phyloP scores from a whole-genome alignment of 2,113 vertebrate genomes.

The Dromiciops gliroides region DNA sequence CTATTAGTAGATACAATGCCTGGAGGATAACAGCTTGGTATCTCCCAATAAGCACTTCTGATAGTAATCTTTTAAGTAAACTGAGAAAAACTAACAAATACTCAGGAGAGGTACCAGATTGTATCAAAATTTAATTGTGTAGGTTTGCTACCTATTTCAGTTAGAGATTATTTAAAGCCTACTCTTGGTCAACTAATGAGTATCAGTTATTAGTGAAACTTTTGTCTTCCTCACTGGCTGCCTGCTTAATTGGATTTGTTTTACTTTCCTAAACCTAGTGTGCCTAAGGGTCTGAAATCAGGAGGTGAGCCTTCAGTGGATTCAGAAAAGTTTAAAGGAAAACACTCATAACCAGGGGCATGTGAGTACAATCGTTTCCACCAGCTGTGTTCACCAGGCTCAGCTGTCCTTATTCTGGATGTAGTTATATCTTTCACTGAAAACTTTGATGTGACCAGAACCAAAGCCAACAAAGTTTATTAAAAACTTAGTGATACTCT shows the following conservation, averaged over 20 bases:
- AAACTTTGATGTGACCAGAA: neutral
- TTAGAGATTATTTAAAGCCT: neutral
- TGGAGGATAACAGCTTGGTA: neutral
- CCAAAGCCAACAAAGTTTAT: neutral
- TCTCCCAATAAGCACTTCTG: neutral
- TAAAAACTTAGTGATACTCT: slow-evolving; percentile 38
- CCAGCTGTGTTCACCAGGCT: slow-evolving; percentile 1
- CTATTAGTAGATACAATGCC: slow-evolving; percentile 1
- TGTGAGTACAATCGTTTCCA: accelerated
- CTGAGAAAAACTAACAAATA: neutral
- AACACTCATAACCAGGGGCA: neutral
- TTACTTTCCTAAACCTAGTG: slow-evolving; percentile 14
- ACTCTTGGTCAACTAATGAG: neutral
- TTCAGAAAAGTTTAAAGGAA: slow-evolving; percentile 35
- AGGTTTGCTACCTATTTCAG: slow-evolving; percentile 1
- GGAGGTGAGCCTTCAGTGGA: neutral
- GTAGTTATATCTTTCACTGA: slow-evolving; percentile 16
- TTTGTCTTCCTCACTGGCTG: neutral
- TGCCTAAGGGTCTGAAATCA: neutral
- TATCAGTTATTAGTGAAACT: neutral
- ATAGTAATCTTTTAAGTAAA: neutral
- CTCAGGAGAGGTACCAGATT: neutral
- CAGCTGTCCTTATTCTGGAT: neutral
- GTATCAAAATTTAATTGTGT: neutral
- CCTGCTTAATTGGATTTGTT: slow-evolving; percentile 14